These are phyloP conservation scores for Orthonevra nobilis DNA, from an alignment of 2,888 invertebrate species.

Conservation along the genomic window DNA sequence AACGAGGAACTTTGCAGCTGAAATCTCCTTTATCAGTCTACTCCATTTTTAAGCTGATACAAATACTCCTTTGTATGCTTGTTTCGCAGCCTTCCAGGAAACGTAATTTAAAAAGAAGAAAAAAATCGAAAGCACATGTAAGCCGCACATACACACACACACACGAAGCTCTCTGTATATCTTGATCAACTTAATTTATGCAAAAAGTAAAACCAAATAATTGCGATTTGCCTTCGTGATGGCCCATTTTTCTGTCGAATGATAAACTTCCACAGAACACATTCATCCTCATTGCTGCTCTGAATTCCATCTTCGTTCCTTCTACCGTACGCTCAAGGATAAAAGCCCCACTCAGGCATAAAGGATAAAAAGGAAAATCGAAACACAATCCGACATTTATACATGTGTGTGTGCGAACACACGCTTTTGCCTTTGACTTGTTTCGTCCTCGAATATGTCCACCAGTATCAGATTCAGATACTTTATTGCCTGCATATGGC, in stretches of 20 bases:
- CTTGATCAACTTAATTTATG: slow-evolving; percentile 56
- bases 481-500: background rate
- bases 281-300: background rate
- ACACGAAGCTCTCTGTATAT: no score
- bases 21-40: no score
- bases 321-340: background rate
- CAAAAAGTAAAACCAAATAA: slow-evolving; percentile 28
- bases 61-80: no score
- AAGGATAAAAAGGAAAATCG: background rate
- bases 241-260: background rate
- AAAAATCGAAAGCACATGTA: no score
- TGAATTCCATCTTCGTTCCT: slow-evolving; percentile 19
- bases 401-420: slow-evolving; percentile 2
- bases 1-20: no score
- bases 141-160: no score
- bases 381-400: slow-evolving; percentile 39
- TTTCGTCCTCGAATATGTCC: slow-evolving; percentile 25
- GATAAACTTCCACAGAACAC: background rate
- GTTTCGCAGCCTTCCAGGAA: no score
- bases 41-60: no score
- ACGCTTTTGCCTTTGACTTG: slow-evolving; percentile 27
- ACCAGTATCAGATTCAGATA: slow-evolving; percentile 14
- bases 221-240: slow-evolving; percentile 2
- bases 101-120: no score
- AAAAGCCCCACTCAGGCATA: background rate